Evolutionary conservation across 2,113 vertebrate genomes (phyloP), one percentile per base, ranked within the genome.

Genomic region (Crypturellus undulatus): DNA sequence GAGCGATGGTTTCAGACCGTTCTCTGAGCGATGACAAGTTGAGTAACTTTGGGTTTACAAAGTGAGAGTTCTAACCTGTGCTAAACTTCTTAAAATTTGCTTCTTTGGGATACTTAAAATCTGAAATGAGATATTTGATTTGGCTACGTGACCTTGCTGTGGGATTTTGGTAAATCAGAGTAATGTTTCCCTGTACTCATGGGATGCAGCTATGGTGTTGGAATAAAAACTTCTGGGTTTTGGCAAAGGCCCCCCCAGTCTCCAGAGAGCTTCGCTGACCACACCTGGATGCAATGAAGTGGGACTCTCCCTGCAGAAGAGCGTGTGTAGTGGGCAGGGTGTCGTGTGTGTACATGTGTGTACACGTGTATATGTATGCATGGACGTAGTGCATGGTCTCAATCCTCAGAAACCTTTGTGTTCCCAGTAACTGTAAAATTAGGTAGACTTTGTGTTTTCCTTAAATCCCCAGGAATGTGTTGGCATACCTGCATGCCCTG

Each of bases 311-410:
- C 67, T 22, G 49, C 68, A 7, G 80, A 62, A 49, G 77, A 30
- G 78, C 67, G 60, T 2, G 49, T 73, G 7, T 25, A 1, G 34
- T 2, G 83, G 62, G 64, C 2, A 0, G 54, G 47, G 59, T 62
- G 67, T 64, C 19, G 52, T 89, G 3, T n/a, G 76, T 72, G 69
- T 83, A 5, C 47, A 20, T 89, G 3, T n/a, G 76, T 72, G 69
- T 83, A 5, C 47, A 20, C 75, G 91, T 85, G 17, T 58, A 14
- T 30, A 2, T 75, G 83, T 95, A 19, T 25, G 97, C 97, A 98
- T 96, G 97, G 75, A 83, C 91, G 84, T 65, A 28, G 67, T 94
- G 97, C 85, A 56, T 85, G 95, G 92, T 54, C 12, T 60, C 51
- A 82, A 36, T 58, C 58, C 36, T 15, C 10, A 3, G 8, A 15